These are phyloP conservation scores for Coelopa frigida DNA, from an alignment of 1,140 invertebrate species.

Conservation along the genomic window DNA sequence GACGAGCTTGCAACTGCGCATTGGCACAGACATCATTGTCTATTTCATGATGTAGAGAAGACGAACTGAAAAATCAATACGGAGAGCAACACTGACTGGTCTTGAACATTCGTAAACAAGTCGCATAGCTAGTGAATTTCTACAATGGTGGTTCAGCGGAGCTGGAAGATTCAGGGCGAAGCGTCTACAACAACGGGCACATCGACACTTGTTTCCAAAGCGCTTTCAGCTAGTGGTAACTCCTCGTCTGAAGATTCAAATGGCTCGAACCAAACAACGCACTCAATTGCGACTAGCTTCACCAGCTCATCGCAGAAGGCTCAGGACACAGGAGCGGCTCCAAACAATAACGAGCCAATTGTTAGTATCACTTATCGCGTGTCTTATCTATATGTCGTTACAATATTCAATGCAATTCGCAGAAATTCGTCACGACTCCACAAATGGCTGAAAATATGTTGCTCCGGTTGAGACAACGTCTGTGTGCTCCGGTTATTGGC, in stretches of 20 bases:
- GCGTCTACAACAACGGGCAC: no score
- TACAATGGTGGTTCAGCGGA: conserved; percentile 42
- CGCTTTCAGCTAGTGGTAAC: no score
- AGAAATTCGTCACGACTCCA: conserved; percentile 39
- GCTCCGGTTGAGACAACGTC: conserved; percentile 30
- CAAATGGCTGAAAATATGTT: conserved; percentile 39
- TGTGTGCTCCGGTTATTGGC: conserved; percentile 24
- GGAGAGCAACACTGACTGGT: no score
- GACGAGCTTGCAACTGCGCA: no score
- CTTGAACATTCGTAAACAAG: no score
- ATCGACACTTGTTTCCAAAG: no score
- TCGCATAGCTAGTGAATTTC: no score
- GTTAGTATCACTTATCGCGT: conserved; percentile 13
- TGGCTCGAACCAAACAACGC: conserved; percentile 40
- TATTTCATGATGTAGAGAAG: no score
- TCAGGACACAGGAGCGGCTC: no score
- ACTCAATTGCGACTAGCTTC: conserved; percentile 36
- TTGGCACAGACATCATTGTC: no score
- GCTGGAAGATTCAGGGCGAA: conserved; percentile 39
- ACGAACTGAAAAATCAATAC: no score
- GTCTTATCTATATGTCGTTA: neutral
- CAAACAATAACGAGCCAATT: conserved; percentile 9
- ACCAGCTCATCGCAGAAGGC: conserved; percentile 24
- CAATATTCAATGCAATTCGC: neutral
- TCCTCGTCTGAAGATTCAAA: conserved; percentile 42